Base-by-base conservation (phyloP, 2,113 vertebrate genomes). In the Mustela nigripes region DNA sequence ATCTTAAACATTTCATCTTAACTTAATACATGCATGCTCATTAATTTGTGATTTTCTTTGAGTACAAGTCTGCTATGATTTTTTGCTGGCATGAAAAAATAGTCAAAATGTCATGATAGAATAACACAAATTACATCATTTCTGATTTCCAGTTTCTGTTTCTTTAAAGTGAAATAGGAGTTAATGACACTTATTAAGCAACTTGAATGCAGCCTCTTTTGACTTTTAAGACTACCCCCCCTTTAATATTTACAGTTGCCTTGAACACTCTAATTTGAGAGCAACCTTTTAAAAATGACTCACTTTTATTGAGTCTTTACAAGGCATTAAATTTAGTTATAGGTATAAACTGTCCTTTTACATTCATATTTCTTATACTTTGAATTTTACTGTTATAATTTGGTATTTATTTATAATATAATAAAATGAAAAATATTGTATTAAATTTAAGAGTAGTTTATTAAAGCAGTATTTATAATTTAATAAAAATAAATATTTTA, bases 371-470 rank as follows among this genome's bases (percentile, higher is more conserved):
- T 92, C 36, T 80, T 92, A 71, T 28, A 69, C 50, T 96, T 92
- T 69, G 74, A 56, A 82, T 89, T 92, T 76, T 83, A 33, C 36
- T 78, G 16, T 53, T 78, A 62, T 50, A 62, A 58, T 62, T 88
- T 78, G n/a, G 42, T 16, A 69, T 78, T 92, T 83, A 78, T 60
- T 81, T 76, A 81, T 50, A 33, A 87, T 73, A 42, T 48, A 67
- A 65, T 91, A 73, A 56, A 58, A 48, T 26, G 53, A 26, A 74
- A 91, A 63, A 79, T 85, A 67, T 42, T 95, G 28, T n/a, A 53
- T 93, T 85, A 67, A 91, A 62, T 39, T 58, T 85, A 79, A 94
- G 28, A 79, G 11, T 85, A 39, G 21, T 58, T 86, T 93, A 87
- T 67, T 86, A 65, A 58, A 78, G n/a, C 65, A 53, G 50, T 62